These are phyloP conservation scores for Halcyon badia DNA, from an alignment of 2,797 vertebrate genomes.

Conservation along the genomic window DNA sequence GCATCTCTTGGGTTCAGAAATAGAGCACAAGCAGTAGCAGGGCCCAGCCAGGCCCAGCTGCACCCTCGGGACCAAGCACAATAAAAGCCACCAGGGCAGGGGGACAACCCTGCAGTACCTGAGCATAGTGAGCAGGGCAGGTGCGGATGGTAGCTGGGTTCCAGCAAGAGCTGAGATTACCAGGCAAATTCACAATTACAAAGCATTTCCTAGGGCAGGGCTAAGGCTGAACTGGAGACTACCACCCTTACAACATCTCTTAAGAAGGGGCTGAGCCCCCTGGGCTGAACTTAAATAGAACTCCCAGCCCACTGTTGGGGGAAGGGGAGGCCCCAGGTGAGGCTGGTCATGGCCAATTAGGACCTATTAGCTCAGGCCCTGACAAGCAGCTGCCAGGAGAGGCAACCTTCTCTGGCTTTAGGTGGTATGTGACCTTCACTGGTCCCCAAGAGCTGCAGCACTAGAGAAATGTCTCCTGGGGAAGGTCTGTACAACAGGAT, in stretches of 20 bases:
- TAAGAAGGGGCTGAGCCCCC: rapidly evolving
- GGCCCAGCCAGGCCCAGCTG: neutral
- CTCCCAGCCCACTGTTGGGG: neutral
- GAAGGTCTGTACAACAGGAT: neutral
- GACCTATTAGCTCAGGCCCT: neutral
- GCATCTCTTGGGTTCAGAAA: neutral
- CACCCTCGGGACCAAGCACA: neutral
- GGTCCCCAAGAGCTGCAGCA: neutral
- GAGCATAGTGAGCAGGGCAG: rapidly evolving
- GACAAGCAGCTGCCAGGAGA: neutral
- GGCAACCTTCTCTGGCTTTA: neutral
- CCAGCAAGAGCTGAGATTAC: neutral
- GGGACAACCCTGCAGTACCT: neutral
- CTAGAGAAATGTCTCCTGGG: neutral
- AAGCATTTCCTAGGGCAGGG: rapidly evolving
- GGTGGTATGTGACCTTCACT: neutral
- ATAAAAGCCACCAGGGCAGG: rapidly evolving
- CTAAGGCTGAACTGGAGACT: rapidly evolving
- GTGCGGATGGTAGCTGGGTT: rapidly evolving
- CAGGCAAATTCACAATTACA: rapidly evolving
- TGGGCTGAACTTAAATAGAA: neutral
- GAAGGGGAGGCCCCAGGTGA: neutral
- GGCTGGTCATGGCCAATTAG: neutral
- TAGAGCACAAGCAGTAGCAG: neutral
- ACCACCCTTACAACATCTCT: rapidly evolving